Evolutionary conservation across 2,888 invertebrate species (phyloP).

Genomic region (Eristalis tenax): DNA sequence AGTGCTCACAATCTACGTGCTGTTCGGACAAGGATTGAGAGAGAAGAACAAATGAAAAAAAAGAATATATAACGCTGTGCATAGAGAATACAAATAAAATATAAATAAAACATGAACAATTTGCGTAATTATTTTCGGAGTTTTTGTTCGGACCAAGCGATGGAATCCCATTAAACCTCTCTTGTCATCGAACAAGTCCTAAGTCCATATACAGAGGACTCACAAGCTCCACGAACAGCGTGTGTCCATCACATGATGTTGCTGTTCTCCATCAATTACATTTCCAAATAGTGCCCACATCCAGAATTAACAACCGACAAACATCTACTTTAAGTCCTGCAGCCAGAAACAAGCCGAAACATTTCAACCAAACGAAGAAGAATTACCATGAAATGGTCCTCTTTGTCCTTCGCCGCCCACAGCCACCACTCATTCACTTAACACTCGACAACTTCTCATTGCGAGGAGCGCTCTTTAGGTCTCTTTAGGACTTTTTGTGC

Average conservation of each 20-base stretch:
- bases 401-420: not conserved
- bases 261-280: no score
- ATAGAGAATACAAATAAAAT: slow-evolving; percentile 44
- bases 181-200: no score
- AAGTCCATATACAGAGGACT: no score
- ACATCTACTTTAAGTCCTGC: not conserved
- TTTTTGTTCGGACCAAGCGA: not conserved
- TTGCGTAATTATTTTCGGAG: not conserved
- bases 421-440: slow-evolving; percentile 39
- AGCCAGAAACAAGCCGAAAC: not conserved
- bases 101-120: slow-evolving; percentile 29
- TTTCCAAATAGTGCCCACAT: not conserved
- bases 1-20: not conserved
- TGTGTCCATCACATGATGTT: no score
- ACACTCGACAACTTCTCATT: slow-evolving; percentile 44
- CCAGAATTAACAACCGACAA: not conserved
- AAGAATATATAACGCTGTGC: slow-evolving; percentile 49
- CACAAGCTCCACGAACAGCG: no score
- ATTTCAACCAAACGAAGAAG: not conserved
- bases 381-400: not conserved
- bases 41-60: slow-evolving; percentile 5
- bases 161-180: not conserved
- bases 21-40: not conserved
- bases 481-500: not conserved
- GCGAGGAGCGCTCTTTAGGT: slow-evolving; percentile 12